A percentile compares a stretch with the other conserved stretches of the same genome.
These are phyloP conservation scores for Onychomys arenicola DNA, from an alignment of 2,797 vertebrate genomes.

Conservation along the genomic window DNA sequence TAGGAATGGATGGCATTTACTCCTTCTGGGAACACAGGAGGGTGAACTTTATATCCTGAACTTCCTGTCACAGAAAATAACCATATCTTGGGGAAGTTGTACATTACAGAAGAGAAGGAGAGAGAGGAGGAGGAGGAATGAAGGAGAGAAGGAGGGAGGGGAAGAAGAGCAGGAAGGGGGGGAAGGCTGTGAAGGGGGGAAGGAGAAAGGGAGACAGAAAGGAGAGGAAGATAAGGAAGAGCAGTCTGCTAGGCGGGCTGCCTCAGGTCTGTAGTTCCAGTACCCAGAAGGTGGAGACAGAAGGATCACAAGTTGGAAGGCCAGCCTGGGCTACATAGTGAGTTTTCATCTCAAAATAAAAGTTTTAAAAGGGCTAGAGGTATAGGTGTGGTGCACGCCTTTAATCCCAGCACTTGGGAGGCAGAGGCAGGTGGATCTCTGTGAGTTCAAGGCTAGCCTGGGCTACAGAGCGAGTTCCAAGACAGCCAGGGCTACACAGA, in stretches of 20 bases:
- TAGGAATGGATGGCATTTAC: not conserved
- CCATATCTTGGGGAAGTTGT: conserved; percentile 74
- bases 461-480: not conserved
- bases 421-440: not conserved
- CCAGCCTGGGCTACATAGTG: not conserved
- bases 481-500: not conserved
- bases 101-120: conserved; percentile 68
- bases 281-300: not conserved
- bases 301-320: not conserved
- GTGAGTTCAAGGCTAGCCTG: not conserved
- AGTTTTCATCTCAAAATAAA: not conserved
- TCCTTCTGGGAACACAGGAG: not conserved
- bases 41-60: not conserved
- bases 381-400: not conserved
- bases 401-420: not conserved
- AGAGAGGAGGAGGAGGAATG: not conserved
- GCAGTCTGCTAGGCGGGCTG: not conserved
- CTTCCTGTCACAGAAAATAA: conserved; percentile 25
- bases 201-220: not conserved
- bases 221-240: not conserved
- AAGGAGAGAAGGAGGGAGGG: not conserved
- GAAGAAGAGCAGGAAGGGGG: not conserved
- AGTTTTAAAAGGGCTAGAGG: not conserved
- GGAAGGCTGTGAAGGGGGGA: not conserved
- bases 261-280: not conserved